Evolutionary conservation across 1,140 invertebrate species (phyloP).

Genomic region (Venustaconcha ellipsiformis): DNA sequence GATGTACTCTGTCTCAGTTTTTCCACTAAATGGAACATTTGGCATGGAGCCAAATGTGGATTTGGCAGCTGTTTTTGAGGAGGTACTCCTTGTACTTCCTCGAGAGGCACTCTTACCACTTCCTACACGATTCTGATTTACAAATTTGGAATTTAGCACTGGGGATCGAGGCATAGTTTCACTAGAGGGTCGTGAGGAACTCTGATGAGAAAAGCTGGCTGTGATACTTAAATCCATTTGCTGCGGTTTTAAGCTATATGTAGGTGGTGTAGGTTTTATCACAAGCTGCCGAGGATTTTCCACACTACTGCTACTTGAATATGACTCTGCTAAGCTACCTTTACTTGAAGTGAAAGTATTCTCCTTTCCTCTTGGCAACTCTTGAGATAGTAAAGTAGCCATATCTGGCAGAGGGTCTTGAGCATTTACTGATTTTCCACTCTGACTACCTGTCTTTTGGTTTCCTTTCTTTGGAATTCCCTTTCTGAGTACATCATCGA

Average conservation of each 20-base stretch:
- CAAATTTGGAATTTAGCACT: slow-evolving; percentile 1
- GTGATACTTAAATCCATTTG: slow-evolving; percentile 31
- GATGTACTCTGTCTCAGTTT: slow-evolving; percentile 46
- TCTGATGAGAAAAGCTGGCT: slow-evolving; percentile 18
- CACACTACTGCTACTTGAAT: slow-evolving; percentile 14
- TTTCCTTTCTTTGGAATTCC: slow-evolving; percentile 9
- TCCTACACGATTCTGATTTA: slow-evolving; percentile 6
- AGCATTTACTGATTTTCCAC: slow-evolving; percentile 20
- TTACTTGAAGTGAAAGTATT: slow-evolving; percentile 16
- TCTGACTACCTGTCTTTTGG: slow-evolving; percentile 8
- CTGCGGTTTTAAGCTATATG: slow-evolving; percentile 24
- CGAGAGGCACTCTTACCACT: slow-evolving; percentile 11
- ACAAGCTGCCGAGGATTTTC: slow-evolving; percentile 26
- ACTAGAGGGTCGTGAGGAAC: slow-evolving; percentile 23
- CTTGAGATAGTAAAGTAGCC: not conserved
- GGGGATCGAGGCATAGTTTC: slow-evolving; percentile 3
- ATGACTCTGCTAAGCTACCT: slow-evolving; percentile 19
- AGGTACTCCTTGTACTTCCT: slow-evolving; percentile 12
- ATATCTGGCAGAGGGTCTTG: slow-evolving; percentile 6
- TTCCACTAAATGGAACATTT: slow-evolving; percentile 16
- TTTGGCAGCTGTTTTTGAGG: slow-evolving; percentile 3
- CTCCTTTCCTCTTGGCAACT: not conserved
- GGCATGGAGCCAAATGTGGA: slow-evolving; percentile 20
- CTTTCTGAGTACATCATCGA: slow-evolving; percentile 46
- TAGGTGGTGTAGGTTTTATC: slow-evolving; percentile 25